phyloP scores from a whole-genome alignment of 1,140 invertebrate species.

The Lutraria rhynchaena region DNA sequence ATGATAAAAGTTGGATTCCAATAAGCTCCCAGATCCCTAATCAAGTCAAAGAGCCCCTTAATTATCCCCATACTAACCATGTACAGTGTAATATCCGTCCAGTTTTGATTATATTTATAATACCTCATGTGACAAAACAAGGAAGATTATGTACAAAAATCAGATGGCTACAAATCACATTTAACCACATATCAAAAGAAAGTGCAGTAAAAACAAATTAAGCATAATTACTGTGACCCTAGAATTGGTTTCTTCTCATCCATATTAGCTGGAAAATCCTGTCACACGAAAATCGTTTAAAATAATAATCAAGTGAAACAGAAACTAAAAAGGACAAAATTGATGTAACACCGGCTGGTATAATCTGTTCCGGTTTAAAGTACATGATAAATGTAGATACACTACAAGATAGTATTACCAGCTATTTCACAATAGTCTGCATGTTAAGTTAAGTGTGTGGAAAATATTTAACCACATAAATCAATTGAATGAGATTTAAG shows the following conservation, averaged over 20 bases:
- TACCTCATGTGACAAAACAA: neutral
- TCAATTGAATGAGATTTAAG: too few relatives aligned
- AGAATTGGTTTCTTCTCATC: conserved; percentile 29
- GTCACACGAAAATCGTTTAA: neutral
- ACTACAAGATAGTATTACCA: too few relatives aligned
- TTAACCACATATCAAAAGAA: neutral
- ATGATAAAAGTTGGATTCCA: too few relatives aligned
- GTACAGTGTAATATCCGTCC: neutral
- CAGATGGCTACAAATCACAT: neutral
- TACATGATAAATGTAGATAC: too few relatives aligned
- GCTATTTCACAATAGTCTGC: too few relatives aligned
- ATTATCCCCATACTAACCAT: neutral
- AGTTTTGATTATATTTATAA: neutral
- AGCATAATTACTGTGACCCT: neutral
- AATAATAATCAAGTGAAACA: neutral
- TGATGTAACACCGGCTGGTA: too few relatives aligned
- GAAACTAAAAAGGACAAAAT: conserved; percentile 9
- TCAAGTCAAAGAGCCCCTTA: too few relatives aligned
- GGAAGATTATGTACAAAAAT: neutral
- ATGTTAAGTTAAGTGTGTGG: too few relatives aligned
- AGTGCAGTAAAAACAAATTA: neutral
- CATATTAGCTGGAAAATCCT: neutral
- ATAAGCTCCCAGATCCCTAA: too few relatives aligned
- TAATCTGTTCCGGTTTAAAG: too few relatives aligned
- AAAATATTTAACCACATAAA: too few relatives aligned